Evolutionary conservation across 2,797 vertebrate genomes (phyloP).

Genomic region (Sphenodon punctatus): DNA sequence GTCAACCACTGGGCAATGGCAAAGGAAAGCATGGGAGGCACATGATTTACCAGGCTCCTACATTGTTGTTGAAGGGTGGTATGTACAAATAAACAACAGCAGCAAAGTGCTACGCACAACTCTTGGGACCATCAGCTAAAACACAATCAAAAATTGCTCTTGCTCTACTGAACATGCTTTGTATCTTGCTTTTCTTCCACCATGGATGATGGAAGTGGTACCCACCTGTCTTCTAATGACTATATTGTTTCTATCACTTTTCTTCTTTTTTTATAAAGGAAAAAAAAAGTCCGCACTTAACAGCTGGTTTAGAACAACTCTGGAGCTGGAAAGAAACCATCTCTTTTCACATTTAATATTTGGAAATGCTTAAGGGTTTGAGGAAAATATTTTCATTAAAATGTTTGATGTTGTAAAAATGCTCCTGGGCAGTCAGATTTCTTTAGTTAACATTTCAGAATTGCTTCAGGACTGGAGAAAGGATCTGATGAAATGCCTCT

Average conservation of each 20-base stretch:
- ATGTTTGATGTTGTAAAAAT: conserved; percentile 70
- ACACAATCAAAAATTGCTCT: neutral
- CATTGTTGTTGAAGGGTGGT: too few species aligned
- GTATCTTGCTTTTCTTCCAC: neutral
- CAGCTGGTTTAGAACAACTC: conserved; percentile 43
- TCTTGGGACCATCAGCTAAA: neutral
- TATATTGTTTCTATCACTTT: neutral
- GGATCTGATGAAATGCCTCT: conserved; percentile 63
- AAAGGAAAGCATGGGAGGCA: too few species aligned
- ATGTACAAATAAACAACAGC: too few species aligned
- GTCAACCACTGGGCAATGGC: too few species aligned
- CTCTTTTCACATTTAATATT: conserved; percentile 65
- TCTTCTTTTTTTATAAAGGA: neutral
- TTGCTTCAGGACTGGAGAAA: conserved; percentile 64
- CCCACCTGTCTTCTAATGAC: neutral
- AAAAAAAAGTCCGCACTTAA: neutral
- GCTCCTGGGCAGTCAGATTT: conserved; percentile 67
- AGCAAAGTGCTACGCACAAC: neutral
- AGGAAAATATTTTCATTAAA: conserved; percentile 71
- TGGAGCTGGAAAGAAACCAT: conserved; percentile 41
- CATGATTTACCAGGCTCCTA: too few species aligned
- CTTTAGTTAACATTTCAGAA: conserved; percentile 65
- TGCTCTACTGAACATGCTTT: neutral
- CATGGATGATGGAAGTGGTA: neutral
- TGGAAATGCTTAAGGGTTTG: conserved; percentile 71